Conservation (phyloP, 2,797 vertebrate genomes). For the Coreius guichenoti region DNA sequence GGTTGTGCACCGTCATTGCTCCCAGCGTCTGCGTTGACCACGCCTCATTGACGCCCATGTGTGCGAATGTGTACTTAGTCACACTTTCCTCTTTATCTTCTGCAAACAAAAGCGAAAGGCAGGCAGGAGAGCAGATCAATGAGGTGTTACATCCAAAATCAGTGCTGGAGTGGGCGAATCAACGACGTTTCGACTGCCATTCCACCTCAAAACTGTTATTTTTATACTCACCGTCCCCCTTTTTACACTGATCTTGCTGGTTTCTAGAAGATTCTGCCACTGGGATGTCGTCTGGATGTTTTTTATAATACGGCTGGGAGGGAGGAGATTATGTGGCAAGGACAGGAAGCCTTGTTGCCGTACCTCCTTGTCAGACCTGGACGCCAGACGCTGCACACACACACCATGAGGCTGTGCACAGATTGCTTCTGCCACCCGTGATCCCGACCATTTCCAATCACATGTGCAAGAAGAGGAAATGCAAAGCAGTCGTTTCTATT, state of each 20-base stretch:
- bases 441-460: slow-evolving; percentile 24
- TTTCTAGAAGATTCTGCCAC: slow-evolving; percentile 25
- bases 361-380: slow-evolving; percentile 49
- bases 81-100: slow-evolving; percentile 24
- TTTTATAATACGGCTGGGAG: slow-evolving; percentile 15
- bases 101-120: slow-evolving; percentile 40
- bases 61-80: slow-evolving; percentile 21
- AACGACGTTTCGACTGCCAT: neutral
- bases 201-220: slow-evolving; percentile 7
- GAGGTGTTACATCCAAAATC: slow-evolving; percentile 32
- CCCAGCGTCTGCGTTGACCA: neutral
- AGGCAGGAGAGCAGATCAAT: slow-evolving; percentile 18
- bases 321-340: slow-evolving; percentile 34
- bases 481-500: slow-evolving; percentile 25
- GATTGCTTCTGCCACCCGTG: slow-evolving; percentile 33
- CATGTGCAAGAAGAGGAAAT: neutral
- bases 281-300: neutral
- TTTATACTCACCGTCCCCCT: neutral
- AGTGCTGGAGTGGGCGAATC: neutral
- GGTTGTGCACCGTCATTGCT: slow-evolving; percentile 4
- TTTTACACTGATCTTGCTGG: slow-evolving; percentile 6
- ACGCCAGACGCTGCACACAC: slow-evolving; percentile 9
- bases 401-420: slow-evolving; percentile 33
- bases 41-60: neutral
- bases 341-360: slow-evolving; percentile 39